Percentiles rank a stretch among this genome's conserved stretches.
These are phyloP conservation scores for Salticus scenicus DNA, from an alignment of 2,888 invertebrate genomes.

Conservation along the genomic window DNA sequence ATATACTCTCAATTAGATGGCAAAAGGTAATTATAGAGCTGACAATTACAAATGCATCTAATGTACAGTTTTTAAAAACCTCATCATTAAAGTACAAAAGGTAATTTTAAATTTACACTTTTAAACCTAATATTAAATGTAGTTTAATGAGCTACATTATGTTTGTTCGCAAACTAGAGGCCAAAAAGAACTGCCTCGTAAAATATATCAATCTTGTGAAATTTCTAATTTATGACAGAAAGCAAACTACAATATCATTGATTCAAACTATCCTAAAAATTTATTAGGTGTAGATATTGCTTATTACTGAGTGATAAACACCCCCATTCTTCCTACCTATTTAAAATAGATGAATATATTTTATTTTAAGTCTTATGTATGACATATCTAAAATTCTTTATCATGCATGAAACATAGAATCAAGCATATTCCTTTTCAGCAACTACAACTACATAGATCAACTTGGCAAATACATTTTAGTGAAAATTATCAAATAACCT, in stretches of 20 bases:
- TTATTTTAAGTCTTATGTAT: conserved; percentile 4
- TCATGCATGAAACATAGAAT: conserved; percentile 4
- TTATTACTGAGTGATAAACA: not conserved
- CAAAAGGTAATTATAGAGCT: too few species aligned
- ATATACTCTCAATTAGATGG: too few species aligned
- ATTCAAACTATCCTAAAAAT: not conserved
- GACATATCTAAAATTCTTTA: not conserved
- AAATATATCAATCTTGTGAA: not conserved
- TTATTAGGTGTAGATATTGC: conserved; percentile 6
- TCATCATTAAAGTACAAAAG: not conserved
- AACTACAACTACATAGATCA: conserved; percentile 45
- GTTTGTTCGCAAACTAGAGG: not conserved
- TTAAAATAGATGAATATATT: not conserved
- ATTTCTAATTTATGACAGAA: not conserved
- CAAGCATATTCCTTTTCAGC: conserved; percentile 2
- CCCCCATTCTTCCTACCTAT: not conserved
- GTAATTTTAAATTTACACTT: not conserved
- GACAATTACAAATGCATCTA: too few species aligned
- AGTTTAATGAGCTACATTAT: not conserved
- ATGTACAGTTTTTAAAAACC: not conserved
- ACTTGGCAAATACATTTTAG: conserved; percentile 45
- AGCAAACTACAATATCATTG: not conserved
- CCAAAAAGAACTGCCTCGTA: not conserved
- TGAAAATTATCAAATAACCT: conserved; percentile 21
- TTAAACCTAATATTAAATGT: not conserved